These are phyloP conservation scores for Enhydra lutris DNA, from an alignment of 2,113 vertebrate genomes.

Conservation along the genomic window DNA sequence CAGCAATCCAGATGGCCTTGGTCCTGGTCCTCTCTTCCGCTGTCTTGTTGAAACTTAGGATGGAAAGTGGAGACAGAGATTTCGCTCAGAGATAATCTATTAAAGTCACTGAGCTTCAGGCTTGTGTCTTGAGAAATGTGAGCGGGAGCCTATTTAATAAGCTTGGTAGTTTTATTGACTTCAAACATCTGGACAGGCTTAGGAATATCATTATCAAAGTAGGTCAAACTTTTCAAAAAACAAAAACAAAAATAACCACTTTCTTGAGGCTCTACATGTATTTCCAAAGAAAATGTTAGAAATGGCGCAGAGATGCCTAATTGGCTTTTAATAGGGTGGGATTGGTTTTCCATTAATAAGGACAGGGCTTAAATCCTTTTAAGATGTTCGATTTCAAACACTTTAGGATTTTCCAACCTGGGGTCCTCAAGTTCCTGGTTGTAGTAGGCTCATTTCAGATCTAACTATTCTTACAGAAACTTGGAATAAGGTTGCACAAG, in stretches of 20 bases:
- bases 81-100: conserved; percentile 32
- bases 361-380: background rate
- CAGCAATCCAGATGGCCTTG: background rate
- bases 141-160: background rate
- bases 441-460: background rate
- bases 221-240: conserved; percentile 7
- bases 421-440: background rate
- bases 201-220: background rate
- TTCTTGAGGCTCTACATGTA: background rate
- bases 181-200: background rate
- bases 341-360: background rate
- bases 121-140: background rate
- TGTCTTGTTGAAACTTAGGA: conserved; percentile 11
- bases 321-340: background rate
- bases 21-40: background rate
- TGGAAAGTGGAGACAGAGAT: background rate
- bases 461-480: background rate
- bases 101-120: conserved; percentile 7
- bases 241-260: background rate
- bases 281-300: background rate
- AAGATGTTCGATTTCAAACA: background rate
- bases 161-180: background rate
- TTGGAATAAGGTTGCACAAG: background rate
- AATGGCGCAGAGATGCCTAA: background rate
- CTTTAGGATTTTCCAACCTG: background rate